Evolutionary conservation across 2,888 invertebrate species (phyloP), one percentile per base, ranked within the genome.

Genomic region (Palloptera scutellata): DNA sequence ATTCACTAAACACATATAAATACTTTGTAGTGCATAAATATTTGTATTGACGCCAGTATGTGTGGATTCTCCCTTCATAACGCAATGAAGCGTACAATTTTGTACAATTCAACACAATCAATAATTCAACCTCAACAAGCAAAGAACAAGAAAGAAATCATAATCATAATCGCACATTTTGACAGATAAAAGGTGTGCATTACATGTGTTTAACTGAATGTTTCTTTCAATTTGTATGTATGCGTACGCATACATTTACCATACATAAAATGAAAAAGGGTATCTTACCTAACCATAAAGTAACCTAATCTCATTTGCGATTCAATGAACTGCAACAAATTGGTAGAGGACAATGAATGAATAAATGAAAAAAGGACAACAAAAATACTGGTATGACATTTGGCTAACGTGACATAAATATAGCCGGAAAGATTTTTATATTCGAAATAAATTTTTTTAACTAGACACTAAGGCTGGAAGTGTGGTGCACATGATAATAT

Each of bases 71-170:
- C 42, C 17, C 63, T 54, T 63, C 60, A 66, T 59, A 67, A 63
- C 51, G 43, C 76, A 79, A 57, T 76, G 76, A 79, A 75, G 75
- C 79, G 69, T 81, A 72, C 68, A 76, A 77, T 73, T 74, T 30
- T 76, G 61, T 72, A 74, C 71, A 73, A 76, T 74, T 78, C 74
- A 75, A 76, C 30, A 30, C 77, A 76, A 76, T 74, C 75, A 75
- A 76, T 73, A 66, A 70, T 19, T 66, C 65, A 65, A 64, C 66
- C 41, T 11, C 53, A 11, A 53, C 15, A 61, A 61, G 60, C 60
- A 60, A 61, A 66, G 43, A 17, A 57, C 6, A 13, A 40, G 40
- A 61, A 66, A 57, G 45, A 13, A 57, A 19, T 66, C 58, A 58
- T 67, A 64, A 66, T 48, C 58, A 63, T 62, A 68, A 69, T 68